phyloP scores from a whole-genome alignment of 2,113 vertebrate genomes.

The Rhynchopsitta pachyrhyncha region DNA sequence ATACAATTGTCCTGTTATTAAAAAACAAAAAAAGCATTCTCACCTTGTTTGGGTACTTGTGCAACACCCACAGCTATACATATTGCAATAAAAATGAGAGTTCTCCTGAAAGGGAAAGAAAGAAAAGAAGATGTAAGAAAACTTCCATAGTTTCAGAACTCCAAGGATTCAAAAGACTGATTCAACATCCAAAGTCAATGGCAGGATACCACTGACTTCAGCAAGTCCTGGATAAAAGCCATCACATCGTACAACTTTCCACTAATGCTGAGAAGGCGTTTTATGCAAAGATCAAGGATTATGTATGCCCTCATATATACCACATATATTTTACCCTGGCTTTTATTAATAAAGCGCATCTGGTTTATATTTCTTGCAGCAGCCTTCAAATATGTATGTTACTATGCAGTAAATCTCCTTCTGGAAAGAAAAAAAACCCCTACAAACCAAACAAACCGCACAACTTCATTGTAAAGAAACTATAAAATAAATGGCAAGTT shows the following conservation, averaged over 20 bases:
- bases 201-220: neutral
- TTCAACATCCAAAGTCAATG: neutral
- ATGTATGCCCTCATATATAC: neutral
- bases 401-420: neutral
- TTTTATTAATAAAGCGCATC: constrained; percentile 12
- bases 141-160: neutral
- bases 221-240: neutral
- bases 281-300: neutral
- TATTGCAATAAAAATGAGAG: constrained; percentile 86
- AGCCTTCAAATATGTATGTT: neutral
- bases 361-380: constrained; percentile 2
- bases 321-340: neutral
- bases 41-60: constrained; percentile 81
- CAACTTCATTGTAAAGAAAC: neutral
- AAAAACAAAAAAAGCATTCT: constrained; percentile 10
- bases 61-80: constrained; percentile 82
- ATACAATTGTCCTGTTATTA: neutral
- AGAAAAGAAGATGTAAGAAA: neutral
- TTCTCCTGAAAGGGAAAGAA: constrained; percentile 80
- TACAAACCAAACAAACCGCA: neutral
- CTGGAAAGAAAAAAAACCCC: neutral
- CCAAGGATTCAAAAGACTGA: neutral
- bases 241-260: neutral
- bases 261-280: neutral
- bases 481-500: neutral